phyloP scores from a whole-genome alignment of 30 jellyfish, hydroid and myxozoan species.

The Aurelia aurita region DNA sequence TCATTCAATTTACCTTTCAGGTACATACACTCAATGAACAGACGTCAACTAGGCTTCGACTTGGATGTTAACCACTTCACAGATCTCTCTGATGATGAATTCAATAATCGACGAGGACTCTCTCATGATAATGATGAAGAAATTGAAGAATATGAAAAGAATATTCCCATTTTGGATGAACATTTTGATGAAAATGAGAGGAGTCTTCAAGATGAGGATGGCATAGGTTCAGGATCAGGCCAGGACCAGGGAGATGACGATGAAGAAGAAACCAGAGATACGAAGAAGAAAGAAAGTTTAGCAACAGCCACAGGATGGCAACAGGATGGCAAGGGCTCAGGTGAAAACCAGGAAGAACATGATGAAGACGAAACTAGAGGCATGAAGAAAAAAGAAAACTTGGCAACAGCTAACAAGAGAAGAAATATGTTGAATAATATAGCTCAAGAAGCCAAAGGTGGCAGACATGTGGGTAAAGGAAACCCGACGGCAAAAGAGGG shows the following conservation, averaged over 20 bases:
- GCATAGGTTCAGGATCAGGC: background rate
- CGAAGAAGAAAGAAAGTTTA: too few relatives aligned
- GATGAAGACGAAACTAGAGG: background rate
- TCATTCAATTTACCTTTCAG: conserved; percentile 18
- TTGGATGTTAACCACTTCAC: conserved; percentile 85
- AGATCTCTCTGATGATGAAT: conserved; percentile 84
- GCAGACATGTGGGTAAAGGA: too few relatives aligned
- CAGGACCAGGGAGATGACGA: background rate
- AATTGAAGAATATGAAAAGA: conserved; percentile 29
- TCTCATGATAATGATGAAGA: conserved; percentile 33
- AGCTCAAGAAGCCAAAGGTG: too few relatives aligned
- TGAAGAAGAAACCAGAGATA: background rate
- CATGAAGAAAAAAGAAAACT: background rate
- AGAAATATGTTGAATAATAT: too few relatives aligned
- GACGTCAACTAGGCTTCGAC: conserved; percentile 71
- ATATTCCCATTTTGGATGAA: conserved; percentile 31
- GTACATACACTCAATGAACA: conserved; percentile 86
- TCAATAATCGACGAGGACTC: conserved; percentile 40
- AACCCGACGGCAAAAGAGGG: too few relatives aligned
- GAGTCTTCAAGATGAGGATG: background rate
- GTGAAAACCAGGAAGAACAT: background rate
- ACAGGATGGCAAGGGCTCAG: background rate
- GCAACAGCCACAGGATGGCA: too few relatives aligned
- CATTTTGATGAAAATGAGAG: background rate
- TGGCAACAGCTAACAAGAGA: too few relatives aligned